Evolutionary conservation across 2,888 invertebrate genomes (phyloP), one percentile per base, ranked within the genome.

Genomic region (Agrotis clavis): DNA sequence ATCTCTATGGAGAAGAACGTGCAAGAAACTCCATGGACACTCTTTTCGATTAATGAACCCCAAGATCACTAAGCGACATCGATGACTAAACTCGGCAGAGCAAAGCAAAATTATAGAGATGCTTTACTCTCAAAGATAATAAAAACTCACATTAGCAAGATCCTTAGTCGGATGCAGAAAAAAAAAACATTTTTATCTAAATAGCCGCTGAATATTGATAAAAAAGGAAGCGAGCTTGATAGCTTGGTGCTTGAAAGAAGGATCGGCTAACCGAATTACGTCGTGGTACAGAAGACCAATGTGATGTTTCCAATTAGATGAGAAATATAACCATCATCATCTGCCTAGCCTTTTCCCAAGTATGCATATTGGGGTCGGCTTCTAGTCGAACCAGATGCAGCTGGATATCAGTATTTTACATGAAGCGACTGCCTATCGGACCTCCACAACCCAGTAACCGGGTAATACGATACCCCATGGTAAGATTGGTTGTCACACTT

Each of bases 291-390:
- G 14, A 63, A 45, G 69, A 35, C 18, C 50, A 11, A 79, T 19
- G 30, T 53, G 13, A 53, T 50, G 53, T 61, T 67, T 69, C 41
- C 45, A 64, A 71, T 71, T 70, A 45, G 51, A 67, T 74, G 72
- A 68, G 61, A 76, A 80, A 71, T 18, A 60, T 69, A 71, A 65
- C 79, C 57, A 25, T 25, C 25, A 25, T 25, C 25, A 25, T 25
- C 25, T 25, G 25, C 25, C 25, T 25, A 25, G 25, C 25, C 25
- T 25, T 25, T 25, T 25, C 25, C 25, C 25, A 25, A 25, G 1
- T 25, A 25, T n/a, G n/a, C n/a, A n/a, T 25, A 25, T 25, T 25
- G 25, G 1, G 25, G 25, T 25, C 25, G 25, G 25, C 25, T 25
- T 25, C 25, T 2, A 25, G 25, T 25, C 25, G 25, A 25, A 25